Percentiles rank a stretch among this genome's conserved stretches.
phyloP scores from a whole-genome alignment of 2,113 vertebrate genomes.

The Vulpes vulpes region DNA sequence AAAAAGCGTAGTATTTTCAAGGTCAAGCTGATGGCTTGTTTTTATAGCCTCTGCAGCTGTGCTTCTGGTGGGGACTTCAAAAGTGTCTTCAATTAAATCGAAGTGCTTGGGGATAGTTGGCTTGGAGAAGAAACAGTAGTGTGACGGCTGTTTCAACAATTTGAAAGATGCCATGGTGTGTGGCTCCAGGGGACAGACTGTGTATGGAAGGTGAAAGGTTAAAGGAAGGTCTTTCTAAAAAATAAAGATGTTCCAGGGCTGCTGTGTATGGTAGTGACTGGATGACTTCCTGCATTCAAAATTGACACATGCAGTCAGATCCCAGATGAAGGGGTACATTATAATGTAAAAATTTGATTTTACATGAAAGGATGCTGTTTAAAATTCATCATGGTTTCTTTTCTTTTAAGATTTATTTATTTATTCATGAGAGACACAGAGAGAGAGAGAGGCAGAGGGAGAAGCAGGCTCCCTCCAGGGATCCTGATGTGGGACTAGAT shows the following conservation, averaged over 20 bases:
- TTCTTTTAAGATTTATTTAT: no score
- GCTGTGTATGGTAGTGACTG: background rate
- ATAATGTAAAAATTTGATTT: conserved; percentile 23
- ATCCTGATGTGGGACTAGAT: no score
- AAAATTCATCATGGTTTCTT: conserved; percentile 45
- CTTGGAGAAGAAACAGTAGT: background rate
- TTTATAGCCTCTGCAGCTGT: background rate
- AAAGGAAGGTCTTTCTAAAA: conserved; percentile 8
- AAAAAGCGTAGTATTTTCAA: conserved; percentile 15
- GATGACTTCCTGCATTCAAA: conserved; percentile 24
- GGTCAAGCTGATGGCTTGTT: conserved; percentile 44
- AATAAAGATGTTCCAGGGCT: background rate
- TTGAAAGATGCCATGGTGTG: background rate
- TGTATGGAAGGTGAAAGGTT: background rate
- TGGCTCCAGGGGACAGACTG: background rate
- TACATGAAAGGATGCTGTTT: conserved; percentile 29
- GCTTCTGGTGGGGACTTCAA: background rate
- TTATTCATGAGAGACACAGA: no score
- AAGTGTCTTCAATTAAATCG: conserved; percentile 11
- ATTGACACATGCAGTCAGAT: background rate
- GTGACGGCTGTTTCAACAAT: background rate
- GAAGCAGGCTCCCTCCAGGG: no score
- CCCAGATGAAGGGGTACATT: background rate
- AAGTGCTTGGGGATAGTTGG: background rate
- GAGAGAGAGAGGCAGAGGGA: no score